phyloP scores from a whole-genome alignment of 2,888 invertebrate genomes.

The Leptogaster cylindrica region DNA sequence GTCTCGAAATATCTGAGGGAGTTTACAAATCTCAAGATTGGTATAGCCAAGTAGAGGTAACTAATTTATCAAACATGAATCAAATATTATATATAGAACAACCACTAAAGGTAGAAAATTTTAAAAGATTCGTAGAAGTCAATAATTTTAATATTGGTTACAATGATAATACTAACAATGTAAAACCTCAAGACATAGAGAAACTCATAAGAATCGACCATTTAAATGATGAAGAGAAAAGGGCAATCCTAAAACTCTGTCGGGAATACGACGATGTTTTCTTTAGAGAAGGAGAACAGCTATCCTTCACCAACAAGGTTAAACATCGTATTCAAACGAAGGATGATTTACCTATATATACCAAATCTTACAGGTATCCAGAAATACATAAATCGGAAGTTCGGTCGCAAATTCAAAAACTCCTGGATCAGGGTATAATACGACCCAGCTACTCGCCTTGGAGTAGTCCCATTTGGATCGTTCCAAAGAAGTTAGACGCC shows the following conservation, averaged over 20 bases:
- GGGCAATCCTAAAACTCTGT: constrained; percentile 42
- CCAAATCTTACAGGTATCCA: constrained; percentile 39
- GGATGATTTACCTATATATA: constrained; percentile 45
- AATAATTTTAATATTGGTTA: neutral
- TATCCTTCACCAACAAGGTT: constrained; percentile 44
- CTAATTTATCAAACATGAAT: neutral
- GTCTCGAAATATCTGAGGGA: neutral
- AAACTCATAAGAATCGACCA: constrained; percentile 32
- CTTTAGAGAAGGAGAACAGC: neutral
- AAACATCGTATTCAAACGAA: constrained; percentile 47
- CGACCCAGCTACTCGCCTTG: constrained; percentile 37
- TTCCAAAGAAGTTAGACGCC: constrained; percentile 47
- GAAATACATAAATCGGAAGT: constrained; percentile 40
- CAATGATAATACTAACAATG: too few species aligned
- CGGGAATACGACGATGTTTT: constrained; percentile 40
- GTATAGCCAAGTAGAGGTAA: neutral
- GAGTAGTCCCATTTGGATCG: constrained; percentile 23
- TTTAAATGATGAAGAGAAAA: constrained; percentile 46
- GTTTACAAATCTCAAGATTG: neutral
- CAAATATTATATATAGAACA: constrained; percentile 20
- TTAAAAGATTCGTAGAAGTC: neutral
- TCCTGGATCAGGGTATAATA: constrained; percentile 41
- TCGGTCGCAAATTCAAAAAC: constrained; percentile 13
- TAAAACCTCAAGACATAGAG: constrained; percentile 17
- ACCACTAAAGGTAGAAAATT: constrained; percentile 10